phyloP scores from a whole-genome alignment of 2,888 invertebrate genomes.

The Dynastes maya region DNA sequence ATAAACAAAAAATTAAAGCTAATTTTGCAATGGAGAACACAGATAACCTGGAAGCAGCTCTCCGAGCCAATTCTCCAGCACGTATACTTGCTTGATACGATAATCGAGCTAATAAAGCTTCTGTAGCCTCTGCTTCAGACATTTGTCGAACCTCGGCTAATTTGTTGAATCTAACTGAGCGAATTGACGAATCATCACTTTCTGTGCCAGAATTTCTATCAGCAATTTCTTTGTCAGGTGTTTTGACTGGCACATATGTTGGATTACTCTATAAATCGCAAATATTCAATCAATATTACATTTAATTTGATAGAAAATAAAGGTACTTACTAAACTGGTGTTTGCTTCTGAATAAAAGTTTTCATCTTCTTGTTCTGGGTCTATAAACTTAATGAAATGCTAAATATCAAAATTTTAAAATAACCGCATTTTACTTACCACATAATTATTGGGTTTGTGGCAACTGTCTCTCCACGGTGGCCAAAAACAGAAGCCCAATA shows the following conservation, averaged over 20 bases:
- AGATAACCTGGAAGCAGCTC: constrained; percentile 84
- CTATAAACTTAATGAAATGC: constrained; percentile 75
- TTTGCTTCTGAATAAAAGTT: constrained; percentile 82
- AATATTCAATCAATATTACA: not conserved
- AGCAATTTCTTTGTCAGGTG: constrained; percentile 73
- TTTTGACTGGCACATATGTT: constrained; percentile 91
- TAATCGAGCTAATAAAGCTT: constrained; percentile 91
- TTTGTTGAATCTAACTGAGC: constrained; percentile 89
- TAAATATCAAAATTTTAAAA: constrained; percentile 35
- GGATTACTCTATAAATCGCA: constrained; percentile 83
- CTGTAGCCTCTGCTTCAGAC: constrained; percentile 92
- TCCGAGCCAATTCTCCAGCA: constrained; percentile 84
- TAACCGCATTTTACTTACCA: constrained; percentile 72
- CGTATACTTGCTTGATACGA: constrained; percentile 95
- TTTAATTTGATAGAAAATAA: not conserved
- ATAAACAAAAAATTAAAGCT: constrained; percentile 87
- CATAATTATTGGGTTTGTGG: constrained; percentile 75
- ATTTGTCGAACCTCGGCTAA: constrained; percentile 91
- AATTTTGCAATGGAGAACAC: constrained; percentile 85
- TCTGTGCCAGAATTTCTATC: constrained; percentile 81
- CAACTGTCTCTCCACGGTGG: constrained; percentile 93
- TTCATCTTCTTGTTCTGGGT: constrained; percentile 85
- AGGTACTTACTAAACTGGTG: constrained; percentile 75
- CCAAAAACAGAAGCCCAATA: constrained; percentile 90
- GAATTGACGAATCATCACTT: constrained; percentile 88